These are phyloP conservation scores for Acleris sparsana DNA, from an alignment of 2,888 invertebrate genomes.

Conservation along the genomic window DNA sequence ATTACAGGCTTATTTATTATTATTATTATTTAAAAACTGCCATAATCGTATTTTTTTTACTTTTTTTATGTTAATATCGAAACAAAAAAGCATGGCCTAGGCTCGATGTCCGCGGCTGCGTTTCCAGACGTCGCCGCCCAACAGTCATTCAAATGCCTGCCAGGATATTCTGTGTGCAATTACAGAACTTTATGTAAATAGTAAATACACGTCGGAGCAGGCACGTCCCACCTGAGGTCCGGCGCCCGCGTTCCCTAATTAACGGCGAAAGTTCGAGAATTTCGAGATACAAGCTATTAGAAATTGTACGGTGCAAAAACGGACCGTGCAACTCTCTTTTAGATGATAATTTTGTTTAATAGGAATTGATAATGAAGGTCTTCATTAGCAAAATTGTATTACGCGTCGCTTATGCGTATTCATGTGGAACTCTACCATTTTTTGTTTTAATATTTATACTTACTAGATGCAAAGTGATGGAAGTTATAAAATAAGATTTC, in stretches of 20 bases:
- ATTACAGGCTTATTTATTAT: no score
- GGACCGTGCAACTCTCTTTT: slow-evolving; percentile 32
- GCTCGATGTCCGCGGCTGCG: background rate
- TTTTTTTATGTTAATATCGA: no score
- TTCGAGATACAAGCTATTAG: slow-evolving; percentile 54
- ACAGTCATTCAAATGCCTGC: slow-evolving; percentile 33
- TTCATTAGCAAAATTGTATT: slow-evolving; percentile 11
- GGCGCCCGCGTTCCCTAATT: slow-evolving; percentile 60
- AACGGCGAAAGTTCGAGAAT: slow-evolving; percentile 66
- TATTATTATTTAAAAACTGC: no score
- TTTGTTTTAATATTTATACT: no score
- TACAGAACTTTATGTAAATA: slow-evolving; percentile 69
- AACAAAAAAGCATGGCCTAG: background rate
- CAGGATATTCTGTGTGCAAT: slow-evolving; percentile 51
- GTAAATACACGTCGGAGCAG: slow-evolving; percentile 59
- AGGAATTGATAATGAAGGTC: slow-evolving; percentile 26
- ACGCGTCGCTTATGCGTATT: background rate
- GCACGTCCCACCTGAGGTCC: slow-evolving; percentile 66
- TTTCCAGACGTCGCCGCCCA: slow-evolving; percentile 30
- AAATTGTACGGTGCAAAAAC: slow-evolving; percentile 45
- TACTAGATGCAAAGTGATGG: no score
- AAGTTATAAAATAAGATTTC: no score
- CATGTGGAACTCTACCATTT: background rate
- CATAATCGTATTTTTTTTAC: no score
- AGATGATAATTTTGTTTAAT: slow-evolving; percentile 32